A percentile compares a stretch with the other conserved stretches of the same genome.
phyloP scores from a whole-genome alignment of 2,888 invertebrate species.

The Polyommatus iphigenia region DNA sequence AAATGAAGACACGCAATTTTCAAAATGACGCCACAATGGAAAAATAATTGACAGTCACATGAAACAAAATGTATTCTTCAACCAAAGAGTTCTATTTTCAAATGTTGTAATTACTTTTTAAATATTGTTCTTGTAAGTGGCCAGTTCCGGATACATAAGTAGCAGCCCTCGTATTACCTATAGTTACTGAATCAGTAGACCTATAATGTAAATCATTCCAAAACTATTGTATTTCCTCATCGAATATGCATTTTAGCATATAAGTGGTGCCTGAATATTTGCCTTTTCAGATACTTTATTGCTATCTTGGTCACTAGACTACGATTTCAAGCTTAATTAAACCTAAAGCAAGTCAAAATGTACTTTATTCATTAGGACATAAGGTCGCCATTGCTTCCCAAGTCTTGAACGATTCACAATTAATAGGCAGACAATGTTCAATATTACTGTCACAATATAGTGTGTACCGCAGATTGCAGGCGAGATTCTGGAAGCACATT shows the following conservation, averaged over 20 bases:
- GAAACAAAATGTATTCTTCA: no score
- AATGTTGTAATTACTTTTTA: no score
- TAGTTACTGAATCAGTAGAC: no score
- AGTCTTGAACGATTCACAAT: not conserved
- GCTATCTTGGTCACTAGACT: not conserved
- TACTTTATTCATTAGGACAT: not conserved
- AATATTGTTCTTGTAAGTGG: no score
- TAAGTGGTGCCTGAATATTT: not conserved
- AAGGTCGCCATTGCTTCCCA: not conserved
- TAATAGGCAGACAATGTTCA: constrained; percentile 22
- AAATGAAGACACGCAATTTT: no score
- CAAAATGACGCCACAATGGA: no score
- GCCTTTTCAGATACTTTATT: not conserved
- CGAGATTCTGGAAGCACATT: constrained; percentile 30
- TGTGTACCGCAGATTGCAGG: not conserved
- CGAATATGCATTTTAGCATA: not conserved
- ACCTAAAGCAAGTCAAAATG: not conserved
- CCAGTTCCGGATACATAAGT: no score
- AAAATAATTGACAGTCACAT: no score
- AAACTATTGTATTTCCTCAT: no score
- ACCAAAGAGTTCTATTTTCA: no score
- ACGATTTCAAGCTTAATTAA: not conserved
- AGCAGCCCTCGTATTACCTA: no score
- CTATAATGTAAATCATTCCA: no score
- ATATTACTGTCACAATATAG: constrained; percentile 19